These are phyloP conservation scores for Standfussiana lucernea DNA, from an alignment of 2,888 invertebrate genomes.

Conservation along the genomic window DNA sequence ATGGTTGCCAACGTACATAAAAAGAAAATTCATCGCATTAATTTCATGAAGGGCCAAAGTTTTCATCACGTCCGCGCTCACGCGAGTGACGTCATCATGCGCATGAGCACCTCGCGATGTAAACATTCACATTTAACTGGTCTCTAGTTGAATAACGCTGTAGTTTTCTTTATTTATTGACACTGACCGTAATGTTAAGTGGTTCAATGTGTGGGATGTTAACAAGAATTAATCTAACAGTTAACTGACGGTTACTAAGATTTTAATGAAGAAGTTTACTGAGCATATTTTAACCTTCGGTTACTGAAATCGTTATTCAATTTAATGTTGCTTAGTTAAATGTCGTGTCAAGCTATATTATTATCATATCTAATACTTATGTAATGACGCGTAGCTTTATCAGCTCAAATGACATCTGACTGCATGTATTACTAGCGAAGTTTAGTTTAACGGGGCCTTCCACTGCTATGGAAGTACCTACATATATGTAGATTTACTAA, in stretches of 20 bases:
- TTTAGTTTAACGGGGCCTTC: background rate
- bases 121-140: conserved; percentile 44
- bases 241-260: conserved; percentile 14
- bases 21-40: background rate
- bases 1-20: background rate
- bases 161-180: conserved; percentile 48
- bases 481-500: background rate
- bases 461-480: background rate
- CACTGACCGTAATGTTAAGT: background rate
- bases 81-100: conserved; percentile 40
- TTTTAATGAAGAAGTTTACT: background rate
- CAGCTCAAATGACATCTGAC: background rate
- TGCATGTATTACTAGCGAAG: background rate
- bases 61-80: conserved; percentile 30
- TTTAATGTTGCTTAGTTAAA: background rate
- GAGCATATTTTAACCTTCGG: background rate
- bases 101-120: conserved; percentile 36
- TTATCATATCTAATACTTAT: background rate
- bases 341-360: background rate
- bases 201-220: conserved; percentile 10
- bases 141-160: conserved; percentile 23
- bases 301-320: background rate
- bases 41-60: conserved; percentile 31
- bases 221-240: background rate
- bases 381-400: background rate